Evolutionary conservation across 2,888 invertebrate genomes (phyloP).

Genomic region (Muschampia plurimacula): DNA sequence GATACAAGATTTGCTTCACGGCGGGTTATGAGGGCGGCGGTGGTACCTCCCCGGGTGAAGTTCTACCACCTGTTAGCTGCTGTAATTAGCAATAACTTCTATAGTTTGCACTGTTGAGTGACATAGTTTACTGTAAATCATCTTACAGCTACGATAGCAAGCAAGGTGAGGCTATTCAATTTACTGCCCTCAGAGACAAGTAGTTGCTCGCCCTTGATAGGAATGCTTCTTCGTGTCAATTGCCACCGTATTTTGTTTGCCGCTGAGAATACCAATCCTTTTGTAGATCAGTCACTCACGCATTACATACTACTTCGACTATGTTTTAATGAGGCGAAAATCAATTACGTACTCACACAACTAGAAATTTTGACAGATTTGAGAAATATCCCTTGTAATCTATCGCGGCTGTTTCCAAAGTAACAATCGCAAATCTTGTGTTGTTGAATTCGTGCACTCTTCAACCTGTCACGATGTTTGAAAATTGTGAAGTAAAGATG

Average conservation of each 20-base stretch:
- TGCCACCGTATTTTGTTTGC: conserved; percentile 36
- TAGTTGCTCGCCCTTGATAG: conserved; percentile 57
- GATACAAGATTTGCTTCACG: too few relatives aligned
- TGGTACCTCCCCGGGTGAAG: too few relatives aligned
- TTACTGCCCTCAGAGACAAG: conserved; percentile 31
- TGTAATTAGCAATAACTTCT: not conserved
- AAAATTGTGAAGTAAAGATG: conserved; percentile 28
- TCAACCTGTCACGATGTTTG: conserved; percentile 20
- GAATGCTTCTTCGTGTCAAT: conserved; percentile 52
- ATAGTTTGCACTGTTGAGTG: not conserved
- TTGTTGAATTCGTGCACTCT: conserved; percentile 11
- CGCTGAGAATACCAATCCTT: conserved; percentile 31
- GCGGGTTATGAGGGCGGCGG: too few relatives aligned
- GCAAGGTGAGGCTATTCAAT: conserved; percentile 33
- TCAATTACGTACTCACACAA: not conserved
- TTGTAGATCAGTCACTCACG: conserved; percentile 26
- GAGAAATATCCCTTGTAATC: not conserved
- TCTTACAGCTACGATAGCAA: conserved; percentile 26
- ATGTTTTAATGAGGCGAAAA: conserved; percentile 17
- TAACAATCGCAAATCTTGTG: conserved; percentile 5
- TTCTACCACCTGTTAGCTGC: too few relatives aligned
- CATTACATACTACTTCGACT: conserved; percentile 14
- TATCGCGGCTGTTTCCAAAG: not conserved
- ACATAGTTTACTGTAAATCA: not conserved
- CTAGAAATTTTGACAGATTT: not conserved